Evolutionary conservation across 1,140 invertebrate genomes (phyloP), one percentile per base, ranked within the genome.

Genomic region (Papilio helenus): DNA sequence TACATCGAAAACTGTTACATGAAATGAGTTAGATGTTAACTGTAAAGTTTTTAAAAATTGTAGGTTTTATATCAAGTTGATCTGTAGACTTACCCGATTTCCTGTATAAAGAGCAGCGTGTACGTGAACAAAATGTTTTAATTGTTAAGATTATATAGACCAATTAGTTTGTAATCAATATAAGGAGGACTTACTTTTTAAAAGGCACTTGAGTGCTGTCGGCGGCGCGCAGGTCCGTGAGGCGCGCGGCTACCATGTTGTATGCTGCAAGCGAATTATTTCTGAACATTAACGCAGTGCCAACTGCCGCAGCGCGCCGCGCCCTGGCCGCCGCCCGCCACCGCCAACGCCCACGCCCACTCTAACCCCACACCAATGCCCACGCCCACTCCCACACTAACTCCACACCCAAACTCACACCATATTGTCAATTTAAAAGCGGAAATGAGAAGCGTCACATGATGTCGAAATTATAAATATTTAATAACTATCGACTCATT

Each of bases 241-340:
- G 97, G 93, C 98, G 97, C 96, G 98, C 98, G 94, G 98, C 97
- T 96, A 99, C 98, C 98, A 99, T 98, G 95, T 98, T 99, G 96
- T 99, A 99, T 95, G 98, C 98, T 99, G 97, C 95, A 97, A 97
- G 89, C 95, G 95, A 95, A 96, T 96, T 88, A 96, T 96, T 96
- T 96, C 95, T 96, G 93, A 86, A 95, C 89, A 95, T 96, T 95
- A 96, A 95, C 94, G 95, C 87, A 93, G 95, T 95, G 92, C 73
- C 73, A 58, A 18, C 73, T 76, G 73, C 39, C 73, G 73, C 85
- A 88, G 87, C 58, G 65, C 42, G 80, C 81, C 83, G 87, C 86
- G 83, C 85, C 71, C 61, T 46, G 55, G 29, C 34, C 74, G 72
- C 80, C 80, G 86, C 80, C 88, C 87, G 86, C 86, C 89, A 86